phyloP scores from a whole-genome alignment of 2,797 vertebrate species.

The Xerus rutilus region DNA sequence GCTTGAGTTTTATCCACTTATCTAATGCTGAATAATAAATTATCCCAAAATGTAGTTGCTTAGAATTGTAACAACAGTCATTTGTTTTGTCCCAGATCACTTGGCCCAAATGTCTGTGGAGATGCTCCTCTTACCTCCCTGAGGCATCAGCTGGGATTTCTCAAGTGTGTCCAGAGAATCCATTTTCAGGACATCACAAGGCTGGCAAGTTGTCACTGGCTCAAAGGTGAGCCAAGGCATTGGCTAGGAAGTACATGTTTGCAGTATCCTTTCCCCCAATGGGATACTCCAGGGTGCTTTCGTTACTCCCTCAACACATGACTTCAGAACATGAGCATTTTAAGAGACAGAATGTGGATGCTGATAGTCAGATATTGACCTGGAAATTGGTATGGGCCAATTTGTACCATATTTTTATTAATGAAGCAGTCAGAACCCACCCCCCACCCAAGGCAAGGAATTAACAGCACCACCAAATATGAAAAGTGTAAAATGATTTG shows the following conservation, averaged over 20 bases:
- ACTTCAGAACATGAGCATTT: background rate
- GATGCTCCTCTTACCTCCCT: background rate
- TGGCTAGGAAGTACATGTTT: background rate
- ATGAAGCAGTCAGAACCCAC: background rate
- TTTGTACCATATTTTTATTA: background rate
- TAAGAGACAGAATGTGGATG: background rate
- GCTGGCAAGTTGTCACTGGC: background rate
- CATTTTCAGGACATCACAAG: background rate
- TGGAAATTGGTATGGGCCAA: background rate
- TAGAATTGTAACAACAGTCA: background rate
- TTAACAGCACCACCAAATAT: background rate
- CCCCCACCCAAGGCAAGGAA: background rate
- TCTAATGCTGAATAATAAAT: background rate
- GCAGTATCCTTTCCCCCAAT: background rate
- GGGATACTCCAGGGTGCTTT: background rate
- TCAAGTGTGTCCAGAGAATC: background rate
- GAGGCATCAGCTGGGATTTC: background rate
- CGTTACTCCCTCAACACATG: background rate
- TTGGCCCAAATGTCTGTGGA: background rate
- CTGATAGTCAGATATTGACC: background rate
- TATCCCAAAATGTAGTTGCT: background rate
- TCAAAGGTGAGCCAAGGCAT: background rate
- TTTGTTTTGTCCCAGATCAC: background rate
- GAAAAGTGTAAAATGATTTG: background rate
- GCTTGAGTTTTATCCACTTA: background rate